Percentiles rank a stretch among this genome's conserved stretches.
Evolutionary conservation across 2,797 vertebrate genomes (phyloP).

Genomic region (Xiphorhynchus erythropygius): DNA sequence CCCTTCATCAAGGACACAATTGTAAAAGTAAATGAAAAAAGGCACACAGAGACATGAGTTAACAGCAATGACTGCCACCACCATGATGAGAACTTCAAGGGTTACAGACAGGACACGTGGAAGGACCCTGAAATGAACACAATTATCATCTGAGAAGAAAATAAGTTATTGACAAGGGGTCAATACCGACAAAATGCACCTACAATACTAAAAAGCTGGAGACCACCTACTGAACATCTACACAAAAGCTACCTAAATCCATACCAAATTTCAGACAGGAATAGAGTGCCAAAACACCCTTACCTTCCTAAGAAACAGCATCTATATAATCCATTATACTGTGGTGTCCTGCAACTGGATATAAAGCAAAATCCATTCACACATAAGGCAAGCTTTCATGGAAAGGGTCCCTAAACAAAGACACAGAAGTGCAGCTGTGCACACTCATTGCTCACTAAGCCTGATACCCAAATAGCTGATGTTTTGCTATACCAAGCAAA

Average conservation of each 20-base stretch:
- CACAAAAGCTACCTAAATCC: neutral
- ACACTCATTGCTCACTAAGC: neutral
- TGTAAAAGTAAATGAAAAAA: conserved; percentile 58
- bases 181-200: neutral
- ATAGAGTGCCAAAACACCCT: neutral
- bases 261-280: neutral
- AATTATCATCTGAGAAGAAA: neutral
- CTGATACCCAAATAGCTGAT: neutral
- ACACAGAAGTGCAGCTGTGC: neutral
- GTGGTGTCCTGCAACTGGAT: neutral
- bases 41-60: conserved; percentile 6
- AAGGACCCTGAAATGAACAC: neutral
- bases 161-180: neutral
- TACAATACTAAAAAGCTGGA: neutral
- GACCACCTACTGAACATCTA: neutral
- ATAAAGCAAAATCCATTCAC: neutral
- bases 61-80: neutral
- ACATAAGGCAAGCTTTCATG: neutral
- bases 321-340: neutral
- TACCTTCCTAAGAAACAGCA: neutral
- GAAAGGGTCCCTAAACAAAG: neutral
- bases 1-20: conserved; percentile 37
- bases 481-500: neutral
- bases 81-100: neutral
- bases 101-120: neutral